A percentile compares a stretch with the other conserved stretches of the same genome.
Conservation (phyloP, 1,140 invertebrate genomes). For the Drosophila sp. region DNA sequence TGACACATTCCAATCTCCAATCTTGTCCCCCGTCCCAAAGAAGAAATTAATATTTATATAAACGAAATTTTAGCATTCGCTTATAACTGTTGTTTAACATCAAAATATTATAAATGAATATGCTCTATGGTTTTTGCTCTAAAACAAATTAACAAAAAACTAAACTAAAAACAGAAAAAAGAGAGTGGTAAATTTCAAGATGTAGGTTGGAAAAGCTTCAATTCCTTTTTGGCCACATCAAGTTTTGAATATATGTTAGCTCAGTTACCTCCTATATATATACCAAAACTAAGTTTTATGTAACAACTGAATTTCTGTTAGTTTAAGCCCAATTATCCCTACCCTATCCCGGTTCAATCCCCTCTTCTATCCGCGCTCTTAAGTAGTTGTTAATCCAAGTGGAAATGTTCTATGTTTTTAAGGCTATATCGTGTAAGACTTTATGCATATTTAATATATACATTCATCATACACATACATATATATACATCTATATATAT, state of each 20-base stretch:
- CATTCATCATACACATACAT: constrained; percentile 43
- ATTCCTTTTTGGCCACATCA: constrained; percentile 48
- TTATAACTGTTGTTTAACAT: constrained; percentile 67
- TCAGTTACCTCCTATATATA: constrained; percentile 12
- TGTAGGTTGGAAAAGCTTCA: constrained; percentile 45
- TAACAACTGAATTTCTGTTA: constrained; percentile 52
- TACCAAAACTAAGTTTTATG: constrained; percentile 42
- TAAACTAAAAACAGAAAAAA: constrained; percentile 22
- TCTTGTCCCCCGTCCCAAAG: constrained; percentile 16
- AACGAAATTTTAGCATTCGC: constrained; percentile 52
- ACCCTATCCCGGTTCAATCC: background rate
- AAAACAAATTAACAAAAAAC: constrained; percentile 21
- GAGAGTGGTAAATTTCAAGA: constrained; percentile 12
- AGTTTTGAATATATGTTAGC: background rate
- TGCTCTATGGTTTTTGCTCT: constrained; percentile 55
- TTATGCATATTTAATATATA: constrained; percentile 62
- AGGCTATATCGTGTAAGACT: constrained; percentile 62
- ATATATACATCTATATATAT: constrained; percentile 40
- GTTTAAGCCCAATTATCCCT: constrained; percentile 34
- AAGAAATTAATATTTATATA: constrained; percentile 16
- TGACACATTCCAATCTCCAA: constrained; percentile 11
- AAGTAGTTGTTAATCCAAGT: constrained; percentile 55
- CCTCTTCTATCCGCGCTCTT: background rate
- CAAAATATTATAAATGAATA: constrained; percentile 49
- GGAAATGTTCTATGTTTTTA: constrained; percentile 59